Base-by-base conservation (phyloP, 2,113 vertebrate species). In the Tricholaema leucomelas region DNA sequence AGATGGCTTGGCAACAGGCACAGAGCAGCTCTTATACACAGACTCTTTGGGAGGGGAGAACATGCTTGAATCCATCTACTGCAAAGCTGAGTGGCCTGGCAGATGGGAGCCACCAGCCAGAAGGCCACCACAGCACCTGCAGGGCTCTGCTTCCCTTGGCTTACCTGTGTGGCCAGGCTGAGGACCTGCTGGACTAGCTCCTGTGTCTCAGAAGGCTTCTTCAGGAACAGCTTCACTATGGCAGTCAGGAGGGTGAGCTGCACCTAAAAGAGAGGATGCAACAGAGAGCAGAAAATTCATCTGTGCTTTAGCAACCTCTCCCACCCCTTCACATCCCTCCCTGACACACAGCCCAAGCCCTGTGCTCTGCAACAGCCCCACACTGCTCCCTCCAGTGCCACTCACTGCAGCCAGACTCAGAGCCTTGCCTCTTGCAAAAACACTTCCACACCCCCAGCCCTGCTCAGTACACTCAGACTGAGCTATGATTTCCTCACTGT, bases 191-290 rank as follows among this genome's bases (percentile, higher is more conserved):
- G 99, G 63, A 99, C 98, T 94, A 99, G 93, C 97, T 99, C 99
- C 95, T 99, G 99, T 5, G 99, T 99, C 97, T 99, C 99, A 5
- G 99, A 99, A 10, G 99, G 99, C 93, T 99, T 99, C 93, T 99
- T 99, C 54, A 99, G 96, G 97, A 99, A 99, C 56, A 99, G 97
- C 94, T 99, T 99, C 91, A 99, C 99, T 72, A 99, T 99, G 30
- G 99, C 99, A 5, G 99, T 99, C 94, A 99, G 98, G 36, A 99
- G 96, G 56, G 99, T 99, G 78, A 99, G 98, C 96, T 99, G 99
- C 56, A 99, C 99, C 99, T 99, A 93, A 30, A 61, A 69, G 27
- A 87, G 80, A 63, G 27, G 15, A 36, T 36, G 42, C 8, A 12
- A 44, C 0, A 76, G 27, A 81, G 31, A 59, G 60, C 2, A 80